Conservation (phyloP, 2,888 invertebrate species). For the Allophyes oxyacanthae region DNA sequence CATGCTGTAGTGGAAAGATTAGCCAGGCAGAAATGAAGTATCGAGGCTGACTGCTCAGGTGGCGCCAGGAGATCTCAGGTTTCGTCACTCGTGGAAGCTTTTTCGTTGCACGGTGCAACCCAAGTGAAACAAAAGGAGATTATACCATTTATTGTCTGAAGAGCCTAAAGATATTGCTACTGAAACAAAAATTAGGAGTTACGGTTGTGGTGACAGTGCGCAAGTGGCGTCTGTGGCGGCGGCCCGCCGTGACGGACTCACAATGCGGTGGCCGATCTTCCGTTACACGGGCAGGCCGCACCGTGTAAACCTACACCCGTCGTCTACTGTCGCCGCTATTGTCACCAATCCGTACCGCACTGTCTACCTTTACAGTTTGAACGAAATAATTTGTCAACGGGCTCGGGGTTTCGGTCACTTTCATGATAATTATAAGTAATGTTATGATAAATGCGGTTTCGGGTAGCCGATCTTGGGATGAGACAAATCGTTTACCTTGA, state of each 20-base stretch:
- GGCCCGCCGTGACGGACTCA: constrained; percentile 64
- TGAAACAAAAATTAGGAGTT: constrained; percentile 8
- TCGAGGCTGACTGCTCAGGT: too few relatives aligned
- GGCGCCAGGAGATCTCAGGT: too few relatives aligned
- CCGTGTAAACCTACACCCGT: constrained; percentile 72
- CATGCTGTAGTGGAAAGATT: too few relatives aligned
- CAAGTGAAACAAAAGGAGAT: too few relatives aligned
- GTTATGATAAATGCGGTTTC: neutral
- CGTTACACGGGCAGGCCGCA: constrained; percentile 63
- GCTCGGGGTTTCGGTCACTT: constrained; percentile 10
- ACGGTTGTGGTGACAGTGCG: constrained; percentile 51
- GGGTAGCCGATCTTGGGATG: neutral
- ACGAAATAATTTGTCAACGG: constrained; percentile 31
- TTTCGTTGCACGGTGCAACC: too few relatives aligned
- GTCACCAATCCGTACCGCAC: constrained; percentile 53
- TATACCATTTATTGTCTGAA: neutral
- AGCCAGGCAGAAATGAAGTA: too few relatives aligned
- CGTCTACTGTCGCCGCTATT: constrained; percentile 57
- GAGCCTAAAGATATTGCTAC: neutral
- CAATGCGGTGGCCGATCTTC: constrained; percentile 69
- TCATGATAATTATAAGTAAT: constrained; percentile 9
- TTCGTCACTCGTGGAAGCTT: too few relatives aligned
- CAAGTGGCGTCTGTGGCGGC: constrained; percentile 51
- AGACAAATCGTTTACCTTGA: neutral
- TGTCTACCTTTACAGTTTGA: constrained; percentile 32